Evolutionary conservation across 2,113 vertebrate genomes (phyloP), one percentile per base, ranked within the genome.

Genomic region (Labrus mixtus): DNA sequence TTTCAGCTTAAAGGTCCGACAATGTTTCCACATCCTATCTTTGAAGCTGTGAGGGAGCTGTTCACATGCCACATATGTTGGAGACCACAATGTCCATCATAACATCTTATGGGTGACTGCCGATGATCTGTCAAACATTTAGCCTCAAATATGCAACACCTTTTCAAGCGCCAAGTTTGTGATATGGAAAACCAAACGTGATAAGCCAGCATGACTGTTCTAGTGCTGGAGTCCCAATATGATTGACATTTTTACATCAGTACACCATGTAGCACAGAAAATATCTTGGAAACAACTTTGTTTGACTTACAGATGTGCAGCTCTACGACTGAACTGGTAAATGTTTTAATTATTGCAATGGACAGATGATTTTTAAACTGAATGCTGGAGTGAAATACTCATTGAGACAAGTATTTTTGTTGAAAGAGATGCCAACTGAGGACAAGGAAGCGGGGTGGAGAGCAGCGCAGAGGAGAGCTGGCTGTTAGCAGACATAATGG

Each of bases 401-500:
- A 63, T 83, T 74, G 58, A 70, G 73, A 82, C 68, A 71, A 73
- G 64, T 68, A 33, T 66, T 87, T 76, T 51, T 68, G 78, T 87
- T 33, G 43, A 60, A 74, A 37, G 64, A 80, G 68, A 88, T 92
- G 88, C 86, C 86, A 89, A 60, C 73, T 84, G 88, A 92, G 89
- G 89, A 90, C 88, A 84, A 89, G 81, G 76, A 85, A 73, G 82
- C n/a, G 10, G 60, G 71, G 72, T 82, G 84, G 62, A 83, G 36
- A 72, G 73, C 55, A 43, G 5, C 48, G 29, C 78, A 77, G 86
- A 82, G 73, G 85, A 87, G 83, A 73, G 81, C 69, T 89, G 83
- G 88, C 83, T 84, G 85, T 81, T 87, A 78, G 87, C 70, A 63
- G 65, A 86, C 75, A 70, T 89, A 92, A 93, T 92, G 85, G 78